phyloP scores from a whole-genome alignment of 2,113 vertebrate genomes.

The Picathartes gymnocephalus region DNA sequence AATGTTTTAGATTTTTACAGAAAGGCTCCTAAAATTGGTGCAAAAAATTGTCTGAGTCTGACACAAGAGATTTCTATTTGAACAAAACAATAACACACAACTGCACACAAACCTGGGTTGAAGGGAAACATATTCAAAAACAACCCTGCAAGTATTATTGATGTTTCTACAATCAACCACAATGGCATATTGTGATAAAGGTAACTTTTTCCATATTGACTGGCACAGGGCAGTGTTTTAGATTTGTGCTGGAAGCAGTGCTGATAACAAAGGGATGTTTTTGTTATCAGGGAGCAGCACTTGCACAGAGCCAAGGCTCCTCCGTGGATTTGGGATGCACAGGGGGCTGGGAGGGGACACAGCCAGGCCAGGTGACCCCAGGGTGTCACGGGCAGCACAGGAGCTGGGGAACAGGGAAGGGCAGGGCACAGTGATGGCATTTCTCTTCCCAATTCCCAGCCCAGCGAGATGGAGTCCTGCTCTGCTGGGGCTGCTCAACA shows the following conservation, averaged over 20 bases:
- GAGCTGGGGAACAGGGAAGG: background rate
- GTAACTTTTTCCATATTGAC: background rate
- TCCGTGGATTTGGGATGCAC: too few relatives aligned
- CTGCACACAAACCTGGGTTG: background rate
- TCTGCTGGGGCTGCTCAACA: background rate
- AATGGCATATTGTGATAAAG: background rate
- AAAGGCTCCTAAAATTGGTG: background rate
- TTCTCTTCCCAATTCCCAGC: background rate
- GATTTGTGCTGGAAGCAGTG: background rate
- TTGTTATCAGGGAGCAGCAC: background rate
- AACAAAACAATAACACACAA: background rate
- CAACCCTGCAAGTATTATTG: too few relatives aligned
- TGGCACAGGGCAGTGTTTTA: background rate
- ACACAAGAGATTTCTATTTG: background rate
- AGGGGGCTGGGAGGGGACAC: background rate
- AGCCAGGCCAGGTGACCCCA: background rate
- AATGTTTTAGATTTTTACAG: background rate
- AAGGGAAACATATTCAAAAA: too few relatives aligned
- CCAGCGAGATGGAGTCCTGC: background rate
- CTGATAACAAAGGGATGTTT: background rate
- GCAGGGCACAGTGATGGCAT: too few relatives aligned
- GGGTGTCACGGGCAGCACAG: accelerated
- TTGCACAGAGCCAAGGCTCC: background rate
- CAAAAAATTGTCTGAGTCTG: background rate
- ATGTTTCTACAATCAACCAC: background rate